phyloP scores from a whole-genome alignment of 2,113 vertebrate species.

The Capricornis sumatraensis region DNA sequence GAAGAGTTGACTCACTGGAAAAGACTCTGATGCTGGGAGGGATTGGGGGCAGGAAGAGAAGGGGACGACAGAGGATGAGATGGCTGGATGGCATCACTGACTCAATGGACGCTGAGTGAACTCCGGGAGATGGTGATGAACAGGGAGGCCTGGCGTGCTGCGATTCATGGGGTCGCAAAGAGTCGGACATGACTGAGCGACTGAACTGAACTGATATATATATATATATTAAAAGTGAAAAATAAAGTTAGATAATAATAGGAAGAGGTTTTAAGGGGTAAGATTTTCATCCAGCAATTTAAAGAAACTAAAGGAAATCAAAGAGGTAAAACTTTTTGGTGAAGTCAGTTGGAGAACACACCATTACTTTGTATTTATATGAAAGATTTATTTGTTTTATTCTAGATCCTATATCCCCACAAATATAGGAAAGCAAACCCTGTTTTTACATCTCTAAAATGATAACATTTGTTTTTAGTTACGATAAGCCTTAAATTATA shows the following conservation, averaged over 20 bases:
- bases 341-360: not conserved
- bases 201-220: not conserved
- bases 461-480: not conserved
- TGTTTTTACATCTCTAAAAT: not conserved
- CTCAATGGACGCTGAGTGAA: too few relatives aligned
- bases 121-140: too few relatives aligned
- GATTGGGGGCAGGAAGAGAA: too few relatives aligned
- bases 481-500: not conserved
- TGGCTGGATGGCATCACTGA: too few relatives aligned
- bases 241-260: not conserved
- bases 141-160: too few relatives aligned
- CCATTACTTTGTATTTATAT: not conserved
- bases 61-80: too few relatives aligned
- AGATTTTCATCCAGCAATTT: not conserved
- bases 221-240: not conserved
- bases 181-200: too few relatives aligned
- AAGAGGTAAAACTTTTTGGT: not conserved
- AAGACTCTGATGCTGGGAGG: too few relatives aligned
- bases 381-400: not conserved
- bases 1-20: too few relatives aligned
- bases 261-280: not conserved
- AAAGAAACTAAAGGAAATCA: slow-evolving; percentile 2
- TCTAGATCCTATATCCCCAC: not conserved
- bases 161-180: too few relatives aligned
- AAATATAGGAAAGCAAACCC: not conserved